Percentiles rank a stretch among this genome's conserved stretches.
Conservation (phyloP, 2,888 invertebrate species). For the Lutraria lutraria region DNA sequence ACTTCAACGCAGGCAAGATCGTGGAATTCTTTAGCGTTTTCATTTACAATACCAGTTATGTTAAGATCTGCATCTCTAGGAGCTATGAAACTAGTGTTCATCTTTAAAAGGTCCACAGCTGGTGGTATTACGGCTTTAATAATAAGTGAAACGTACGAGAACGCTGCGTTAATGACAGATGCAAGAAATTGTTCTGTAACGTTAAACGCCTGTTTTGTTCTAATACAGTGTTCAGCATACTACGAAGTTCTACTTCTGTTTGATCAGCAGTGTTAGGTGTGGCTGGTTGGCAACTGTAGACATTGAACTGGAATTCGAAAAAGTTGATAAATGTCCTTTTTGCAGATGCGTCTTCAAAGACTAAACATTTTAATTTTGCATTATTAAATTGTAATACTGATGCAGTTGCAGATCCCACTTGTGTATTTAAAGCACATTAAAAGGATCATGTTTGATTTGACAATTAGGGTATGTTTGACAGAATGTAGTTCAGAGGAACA, state of each 20-base stretch:
- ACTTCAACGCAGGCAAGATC: constrained; percentile 55
- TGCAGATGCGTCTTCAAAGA: too few relatives aligned
- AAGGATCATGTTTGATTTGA: too few relatives aligned
- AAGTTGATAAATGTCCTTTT: too few relatives aligned
- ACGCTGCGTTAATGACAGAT: constrained; percentile 37
- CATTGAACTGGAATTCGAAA: background rate
- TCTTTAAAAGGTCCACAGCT: constrained; percentile 27
- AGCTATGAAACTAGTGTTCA: constrained; percentile 48
- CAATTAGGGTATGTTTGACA: too few relatives aligned
- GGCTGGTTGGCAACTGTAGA: background rate
- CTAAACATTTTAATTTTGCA: too few relatives aligned
- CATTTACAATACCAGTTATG: constrained; percentile 48
- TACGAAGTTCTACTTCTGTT: constrained; percentile 10
- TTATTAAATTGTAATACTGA: too few relatives aligned
- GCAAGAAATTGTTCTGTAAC: constrained; percentile 54
- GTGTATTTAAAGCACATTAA: too few relatives aligned
- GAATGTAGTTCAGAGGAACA: too few relatives aligned
- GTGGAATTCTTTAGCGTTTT: constrained; percentile 45
- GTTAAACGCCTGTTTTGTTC: constrained; percentile 59
- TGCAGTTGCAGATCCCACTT: too few relatives aligned
- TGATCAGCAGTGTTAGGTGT: background rate
- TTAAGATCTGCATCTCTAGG: constrained; percentile 50
- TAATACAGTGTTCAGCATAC: constrained; percentile 47
- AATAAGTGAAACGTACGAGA: too few relatives aligned
- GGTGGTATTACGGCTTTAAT: constrained; percentile 38